Conservation (phyloP, 2,113 vertebrate genomes). For the Miniopterus natalensis region DNA sequence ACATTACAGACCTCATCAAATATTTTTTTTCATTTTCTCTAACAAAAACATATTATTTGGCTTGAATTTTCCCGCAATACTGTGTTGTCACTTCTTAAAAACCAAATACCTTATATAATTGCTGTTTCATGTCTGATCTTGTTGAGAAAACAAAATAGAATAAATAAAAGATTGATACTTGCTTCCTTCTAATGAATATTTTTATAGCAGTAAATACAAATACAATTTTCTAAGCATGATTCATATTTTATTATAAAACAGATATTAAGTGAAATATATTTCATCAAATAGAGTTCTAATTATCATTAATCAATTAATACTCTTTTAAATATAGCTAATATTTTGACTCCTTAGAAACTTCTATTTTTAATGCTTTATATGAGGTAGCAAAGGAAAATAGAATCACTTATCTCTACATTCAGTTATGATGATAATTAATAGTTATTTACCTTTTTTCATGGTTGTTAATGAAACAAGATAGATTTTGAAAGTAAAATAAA, state of each 20-base stretch:
- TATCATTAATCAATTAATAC: slow-evolving; percentile 58
- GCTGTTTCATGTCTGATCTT: neutral
- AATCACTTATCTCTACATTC: slow-evolving; percentile 56
- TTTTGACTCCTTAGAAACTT: slow-evolving; percentile 51
- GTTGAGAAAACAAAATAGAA: slow-evolving; percentile 42
- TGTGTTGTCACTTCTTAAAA: neutral
- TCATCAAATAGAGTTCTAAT: slow-evolving; percentile 61
- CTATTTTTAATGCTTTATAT: slow-evolving; percentile 55
- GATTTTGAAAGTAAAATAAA: slow-evolving; percentile 56
- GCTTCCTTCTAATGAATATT: slow-evolving; percentile 71
- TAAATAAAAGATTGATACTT: slow-evolving; percentile 36
- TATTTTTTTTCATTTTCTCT: neutral
- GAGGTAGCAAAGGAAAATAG: slow-evolving; percentile 9
- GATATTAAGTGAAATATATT: slow-evolving; percentile 77
- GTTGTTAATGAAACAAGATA: slow-evolving; percentile 27
- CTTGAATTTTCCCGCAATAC: neutral
- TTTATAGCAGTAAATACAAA: slow-evolving; percentile 58
- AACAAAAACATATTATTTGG: neutral
- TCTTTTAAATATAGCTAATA: slow-evolving; percentile 59
- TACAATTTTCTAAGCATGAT: slow-evolving; percentile 58
- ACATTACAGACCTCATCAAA: neutral
- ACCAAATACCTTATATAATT: neutral
- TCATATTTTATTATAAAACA: slow-evolving; percentile 66
- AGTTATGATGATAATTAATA: slow-evolving; percentile 54
- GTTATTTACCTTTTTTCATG: slow-evolving; percentile 71